Percentiles rank a stretch among this genome's conserved stretches.
These are phyloP conservation scores for Gobius niger DNA, from an alignment of 2,113 vertebrate genomes.

Conservation along the genomic window DNA sequence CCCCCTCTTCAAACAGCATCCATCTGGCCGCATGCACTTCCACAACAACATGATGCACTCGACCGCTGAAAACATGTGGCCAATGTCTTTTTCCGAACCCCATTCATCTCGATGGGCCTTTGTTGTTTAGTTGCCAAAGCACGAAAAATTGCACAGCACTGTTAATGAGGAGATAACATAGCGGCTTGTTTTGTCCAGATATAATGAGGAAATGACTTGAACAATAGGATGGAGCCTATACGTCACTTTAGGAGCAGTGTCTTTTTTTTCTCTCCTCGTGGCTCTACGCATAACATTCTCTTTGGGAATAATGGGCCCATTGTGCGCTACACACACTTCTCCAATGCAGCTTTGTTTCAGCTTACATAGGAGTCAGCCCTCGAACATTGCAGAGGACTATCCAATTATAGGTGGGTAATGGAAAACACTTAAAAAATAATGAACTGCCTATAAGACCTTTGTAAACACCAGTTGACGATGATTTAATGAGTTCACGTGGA, in stretches of 20 bases:
- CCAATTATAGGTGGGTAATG: constrained; percentile 66
- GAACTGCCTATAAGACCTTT: constrained; percentile 49
- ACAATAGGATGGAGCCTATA: constrained; percentile 53
- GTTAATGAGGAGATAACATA: constrained; percentile 48
- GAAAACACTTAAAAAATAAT: constrained; percentile 61
- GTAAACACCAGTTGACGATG: constrained; percentile 53
- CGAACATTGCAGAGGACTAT: constrained; percentile 50
- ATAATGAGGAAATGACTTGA: constrained; percentile 57
- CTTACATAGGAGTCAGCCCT: constrained; percentile 43
- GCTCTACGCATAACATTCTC: constrained; percentile 56
- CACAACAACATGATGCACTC: constrained; percentile 46
- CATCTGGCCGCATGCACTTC: constrained; percentile 27
- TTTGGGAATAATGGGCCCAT: constrained; percentile 54
- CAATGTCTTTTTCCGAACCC: constrained; percentile 23
- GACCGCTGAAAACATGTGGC: constrained; percentile 34
- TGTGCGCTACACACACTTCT: constrained; percentile 48
- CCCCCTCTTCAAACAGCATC: constrained; percentile 15
- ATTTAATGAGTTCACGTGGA: constrained; percentile 56
- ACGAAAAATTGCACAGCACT: constrained; percentile 27
- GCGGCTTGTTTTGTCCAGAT: constrained; percentile 42
- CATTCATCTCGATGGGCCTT: constrained; percentile 35
- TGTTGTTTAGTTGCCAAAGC: constrained; percentile 37
- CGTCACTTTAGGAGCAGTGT: constrained; percentile 47
- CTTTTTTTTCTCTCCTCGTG: constrained; percentile 23
- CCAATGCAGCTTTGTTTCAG: constrained; percentile 57